phyloP scores from a whole-genome alignment of 2,797 vertebrate genomes.

The Columba guinea region DNA sequence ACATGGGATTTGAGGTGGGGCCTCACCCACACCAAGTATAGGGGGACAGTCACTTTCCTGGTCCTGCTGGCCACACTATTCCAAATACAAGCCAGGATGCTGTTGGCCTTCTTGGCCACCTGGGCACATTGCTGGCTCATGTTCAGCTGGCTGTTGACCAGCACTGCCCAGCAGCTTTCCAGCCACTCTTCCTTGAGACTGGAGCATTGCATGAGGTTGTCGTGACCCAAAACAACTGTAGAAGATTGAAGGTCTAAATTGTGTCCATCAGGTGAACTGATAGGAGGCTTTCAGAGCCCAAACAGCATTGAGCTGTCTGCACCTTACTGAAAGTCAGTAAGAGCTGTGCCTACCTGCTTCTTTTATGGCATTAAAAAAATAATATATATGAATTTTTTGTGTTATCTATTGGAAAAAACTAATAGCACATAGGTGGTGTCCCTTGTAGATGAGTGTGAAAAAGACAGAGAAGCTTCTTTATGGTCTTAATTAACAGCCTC shows the following conservation, averaged over 20 bases:
- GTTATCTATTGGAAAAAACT: background rate
- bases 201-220: too few species aligned
- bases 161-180: too few species aligned
- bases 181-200: too few species aligned
- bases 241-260: background rate
- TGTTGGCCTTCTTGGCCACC: too few species aligned
- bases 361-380: background rate
- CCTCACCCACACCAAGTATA: too few species aligned
- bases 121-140: too few species aligned
- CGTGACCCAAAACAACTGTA: too few species aligned
- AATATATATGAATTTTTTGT: background rate
- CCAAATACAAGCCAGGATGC: too few species aligned
- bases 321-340: background rate
- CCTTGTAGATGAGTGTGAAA: background rate
- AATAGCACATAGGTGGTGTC: background rate
- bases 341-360: background rate
- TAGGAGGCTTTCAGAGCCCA: background rate
- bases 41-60: too few species aligned
- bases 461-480: background rate
- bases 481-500: background rate
- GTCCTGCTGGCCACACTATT: too few species aligned
- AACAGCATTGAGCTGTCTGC: background rate
- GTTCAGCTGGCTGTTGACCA: too few species aligned
- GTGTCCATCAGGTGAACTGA: background rate
- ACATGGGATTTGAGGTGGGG: too few species aligned